These are phyloP conservation scores for Danaus chrysippus DNA, from an alignment of 2,888 invertebrate genomes.

Conservation along the genomic window DNA sequence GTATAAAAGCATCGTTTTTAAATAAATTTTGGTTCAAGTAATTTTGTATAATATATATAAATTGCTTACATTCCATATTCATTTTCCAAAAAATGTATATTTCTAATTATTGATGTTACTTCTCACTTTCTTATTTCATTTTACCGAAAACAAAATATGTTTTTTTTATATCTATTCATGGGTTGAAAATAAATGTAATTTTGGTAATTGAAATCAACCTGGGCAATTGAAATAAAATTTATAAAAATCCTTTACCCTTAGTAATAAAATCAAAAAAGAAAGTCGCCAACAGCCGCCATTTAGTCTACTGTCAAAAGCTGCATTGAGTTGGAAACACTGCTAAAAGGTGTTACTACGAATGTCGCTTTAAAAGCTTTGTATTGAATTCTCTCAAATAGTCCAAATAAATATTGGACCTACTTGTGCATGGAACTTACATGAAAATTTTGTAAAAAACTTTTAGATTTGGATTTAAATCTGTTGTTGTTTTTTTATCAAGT, in stretches of 20 bases:
- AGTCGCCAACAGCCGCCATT: neutral
- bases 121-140: too few species aligned
- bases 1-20: slow-evolving; percentile 12
- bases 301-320: neutral
- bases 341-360: neutral
- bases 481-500: too few species aligned
- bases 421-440: neutral
- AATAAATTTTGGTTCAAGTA: neutral
- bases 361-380: neutral
- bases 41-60: neutral
- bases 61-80: too few species aligned
- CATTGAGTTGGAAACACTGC: slow-evolving; percentile 1
- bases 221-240: neutral
- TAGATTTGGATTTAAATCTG: too few species aligned
- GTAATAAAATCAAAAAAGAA: neutral
- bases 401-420: neutral
- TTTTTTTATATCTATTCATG: neutral
- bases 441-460: too few species aligned
- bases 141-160: too few species aligned
- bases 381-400: neutral
- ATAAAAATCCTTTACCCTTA: neutral
- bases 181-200: neutral
- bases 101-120: too few species aligned
- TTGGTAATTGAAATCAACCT: neutral
- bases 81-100: too few species aligned